Base-by-base conservation (phyloP, 2,797 vertebrate species). In the Melanotaenia maccullochi region DNA sequence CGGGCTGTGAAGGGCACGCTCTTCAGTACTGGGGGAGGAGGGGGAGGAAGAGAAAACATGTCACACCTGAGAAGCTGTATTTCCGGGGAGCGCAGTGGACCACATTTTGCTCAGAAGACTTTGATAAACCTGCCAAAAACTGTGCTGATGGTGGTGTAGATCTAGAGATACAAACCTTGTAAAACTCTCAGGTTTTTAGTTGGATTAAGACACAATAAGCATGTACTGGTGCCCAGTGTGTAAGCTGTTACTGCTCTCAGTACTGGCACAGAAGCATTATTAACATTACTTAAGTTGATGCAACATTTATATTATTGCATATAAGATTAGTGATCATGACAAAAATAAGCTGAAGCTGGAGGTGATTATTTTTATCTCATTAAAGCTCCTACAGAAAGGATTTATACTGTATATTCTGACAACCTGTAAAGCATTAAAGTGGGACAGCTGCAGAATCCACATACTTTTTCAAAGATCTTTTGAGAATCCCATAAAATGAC, bases 1-100 rank as follows among this genome's bases (percentile, higher is more conserved):
- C 97, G 97, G 90, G 97, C 97, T 84, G 97, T 98, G 95, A 99
- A 99, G 90, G 97, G 97, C 87, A 97, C 97, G 74, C 97, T 99
- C 97, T 99, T 98, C 96, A 99, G 93, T 88, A 96, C 97, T 99
- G 94, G 82, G 87, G 87, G 89, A 86, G 87, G 87, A 87, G 81
- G 83, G 76, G 73, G 71, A 74, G 79, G 85, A 69, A 87, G 78
- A 90, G 82, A 91, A 74, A 84, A 90, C 87, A 92, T 9, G 83
- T 93, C 89, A 92, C 87, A 91, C 85, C 88, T 74, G 82, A 84
- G 73, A 86, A 79, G 86, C 74, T 76, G 77, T 24, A 65, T 42
- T 65, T 54, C 33, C 51, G 49, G 13, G 44, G 52, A 9, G 22
- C 8, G 3, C 70, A 83, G 14, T 61, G 71, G 67, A 68, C 68